These are phyloP conservation scores for Brachyrhaphis roseni DNA, from an alignment of 2,797 vertebrate genomes.

Conservation along the genomic window DNA sequence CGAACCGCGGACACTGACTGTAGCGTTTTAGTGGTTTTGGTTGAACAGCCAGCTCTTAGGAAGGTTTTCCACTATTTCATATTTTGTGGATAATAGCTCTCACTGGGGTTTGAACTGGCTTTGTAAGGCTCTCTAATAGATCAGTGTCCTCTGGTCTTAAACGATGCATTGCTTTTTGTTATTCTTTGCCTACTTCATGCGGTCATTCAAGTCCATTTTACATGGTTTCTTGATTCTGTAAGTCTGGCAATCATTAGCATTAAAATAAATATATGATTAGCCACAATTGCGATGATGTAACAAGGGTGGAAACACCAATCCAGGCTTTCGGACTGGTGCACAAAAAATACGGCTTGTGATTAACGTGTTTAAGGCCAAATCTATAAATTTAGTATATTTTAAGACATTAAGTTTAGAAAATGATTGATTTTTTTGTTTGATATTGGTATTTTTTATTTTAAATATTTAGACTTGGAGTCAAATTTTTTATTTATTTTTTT, in stretches of 20 bases:
- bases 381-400: too few species aligned
- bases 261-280: not conserved
- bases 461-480: not conserved
- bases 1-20: not conserved
- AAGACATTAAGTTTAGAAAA: too few species aligned
- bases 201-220: not conserved
- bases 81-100: too few species aligned
- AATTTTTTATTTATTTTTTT: too few species aligned
- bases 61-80: not conserved
- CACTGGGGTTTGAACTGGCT: not conserved
- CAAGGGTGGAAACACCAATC: not conserved
- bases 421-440: not conserved
- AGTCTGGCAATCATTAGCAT: not conserved
- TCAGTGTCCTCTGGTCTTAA: not conserved
- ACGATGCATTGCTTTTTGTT: not conserved
- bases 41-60: not conserved
- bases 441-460: not conserved
- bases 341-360: too few species aligned
- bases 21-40: not conserved
- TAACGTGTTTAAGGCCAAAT: too few species aligned
- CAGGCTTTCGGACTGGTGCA: too few species aligned
- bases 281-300: not conserved
- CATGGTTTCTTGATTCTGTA: not conserved
- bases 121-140: not conserved
- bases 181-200: not conserved